phyloP scores from a whole-genome alignment of 2,113 vertebrate genomes.

The Apeltes quadracus region DNA sequence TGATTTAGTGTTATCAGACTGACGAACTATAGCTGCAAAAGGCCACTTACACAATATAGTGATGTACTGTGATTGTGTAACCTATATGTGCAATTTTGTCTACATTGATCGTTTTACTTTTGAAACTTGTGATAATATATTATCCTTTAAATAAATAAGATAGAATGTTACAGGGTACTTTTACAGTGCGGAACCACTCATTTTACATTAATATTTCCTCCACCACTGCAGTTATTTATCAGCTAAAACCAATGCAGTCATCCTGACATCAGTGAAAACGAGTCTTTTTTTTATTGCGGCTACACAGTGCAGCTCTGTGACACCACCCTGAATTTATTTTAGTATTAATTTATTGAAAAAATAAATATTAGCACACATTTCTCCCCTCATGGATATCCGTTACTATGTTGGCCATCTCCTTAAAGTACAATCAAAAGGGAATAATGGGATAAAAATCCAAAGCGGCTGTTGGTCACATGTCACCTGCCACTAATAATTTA shows the following conservation, averaged over 20 bases:
- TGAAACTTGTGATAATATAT: neutral
- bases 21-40: neutral
- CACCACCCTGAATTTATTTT: conserved; percentile 47
- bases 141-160: neutral
- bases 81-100: neutral
- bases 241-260: neutral
- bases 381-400: neutral
- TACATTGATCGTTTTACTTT: neutral
- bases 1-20: neutral
- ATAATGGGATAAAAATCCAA: conserved; percentile 5
- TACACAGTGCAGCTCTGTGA: conserved; percentile 19
- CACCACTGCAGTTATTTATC: neutral
- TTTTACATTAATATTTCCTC: neutral
- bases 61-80: neutral
- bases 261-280: neutral
- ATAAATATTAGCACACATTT: conserved; percentile 42
- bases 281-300: neutral
- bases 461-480: conserved; percentile 4
- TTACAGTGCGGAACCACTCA: too few relatives aligned
- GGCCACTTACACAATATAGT: neutral
- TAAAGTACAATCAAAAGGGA: conserved; percentile 7
- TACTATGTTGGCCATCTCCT: neutral
- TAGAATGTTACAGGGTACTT: neutral
- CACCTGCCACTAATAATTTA: neutral
- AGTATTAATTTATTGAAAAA: conserved; percentile 45